Base-by-base conservation (phyloP, 2,797 vertebrate genomes). In the Muraenolepis orangiensis region DNA sequence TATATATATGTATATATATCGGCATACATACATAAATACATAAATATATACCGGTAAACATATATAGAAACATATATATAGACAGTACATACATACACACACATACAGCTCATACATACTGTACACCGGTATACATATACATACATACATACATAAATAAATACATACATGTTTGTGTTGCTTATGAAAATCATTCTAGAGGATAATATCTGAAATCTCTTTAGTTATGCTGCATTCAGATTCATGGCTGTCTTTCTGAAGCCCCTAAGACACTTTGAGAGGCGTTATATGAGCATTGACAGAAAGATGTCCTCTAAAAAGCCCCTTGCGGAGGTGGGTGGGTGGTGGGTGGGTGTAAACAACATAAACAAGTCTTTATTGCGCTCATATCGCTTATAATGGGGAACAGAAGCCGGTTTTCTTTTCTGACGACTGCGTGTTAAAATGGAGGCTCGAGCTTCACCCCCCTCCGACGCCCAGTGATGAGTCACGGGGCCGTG, bases 391-490 rank as follows among this genome's bases (percentile, higher is more conserved):
- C 6, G n/a, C 51, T 57, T 57, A 31, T 30, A 1, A 46, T 11
- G 66, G 12, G 23, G 18, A 8, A 20, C 16, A n/a, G 38, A 36
- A 12, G 34, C 11, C 34, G 70, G 42, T 72, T 68, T 23, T 85
- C 83, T 78, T 72, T 86, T 79, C 72, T 79, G 78, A 80, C 13
- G 1, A 40, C 81, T 76, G 82, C 84, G 87, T 84, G 84, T 74
- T 82, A 89, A 92, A 91, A 92, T 92, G 90, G 89, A 88, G 89
- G 89, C 81, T 80, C 83, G 83, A 85, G 84, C 85, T 86, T 82
- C 88, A 88, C 87, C 87, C 83, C 85, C 79, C 57, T 26, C 82
- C 76, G 77, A n/a, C n/a, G n/a, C n/a, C 80, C 84, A 86, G 89
- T 89, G 89, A 90, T 91, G 90, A 91, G 82, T 91, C 89, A 91